These are phyloP conservation scores for Solen grandis DNA, from an alignment of 1,140 invertebrate genomes.

Conservation along the genomic window DNA sequence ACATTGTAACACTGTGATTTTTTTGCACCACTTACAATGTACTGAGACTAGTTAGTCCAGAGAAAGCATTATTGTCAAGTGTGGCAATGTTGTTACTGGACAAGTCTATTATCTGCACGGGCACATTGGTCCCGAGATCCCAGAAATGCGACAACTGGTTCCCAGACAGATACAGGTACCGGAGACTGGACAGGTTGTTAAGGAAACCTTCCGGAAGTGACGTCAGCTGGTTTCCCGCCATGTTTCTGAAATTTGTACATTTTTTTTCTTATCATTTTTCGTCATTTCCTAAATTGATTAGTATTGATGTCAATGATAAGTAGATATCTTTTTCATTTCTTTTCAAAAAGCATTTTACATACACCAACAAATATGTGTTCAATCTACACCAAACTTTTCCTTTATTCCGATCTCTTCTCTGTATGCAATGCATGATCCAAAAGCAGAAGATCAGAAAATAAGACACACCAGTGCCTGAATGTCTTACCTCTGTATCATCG, in stretches of 20 bases:
- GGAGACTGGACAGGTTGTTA: background rate
- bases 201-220: constrained; percentile 11
- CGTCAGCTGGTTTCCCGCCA: background rate
- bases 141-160: constrained; percentile 30
- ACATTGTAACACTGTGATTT: too few relatives aligned
- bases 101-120: background rate
- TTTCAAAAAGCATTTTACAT: too few relatives aligned
- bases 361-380: too few relatives aligned
- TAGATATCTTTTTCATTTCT: too few relatives aligned
- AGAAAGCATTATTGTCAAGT: constrained; percentile 11
- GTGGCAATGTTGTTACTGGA: constrained; percentile 31
- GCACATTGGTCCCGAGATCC: background rate
- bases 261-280: background rate
- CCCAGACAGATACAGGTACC: background rate
- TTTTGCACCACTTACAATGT: constrained; percentile 29
- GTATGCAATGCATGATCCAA: too few relatives aligned
- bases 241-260: constrained; percentile 9
- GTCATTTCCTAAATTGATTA: too few relatives aligned
- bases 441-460: too few relatives aligned
- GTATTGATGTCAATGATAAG: too few relatives aligned
- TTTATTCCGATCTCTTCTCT: too few relatives aligned
- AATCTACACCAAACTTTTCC: too few relatives aligned
- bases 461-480: too few relatives aligned
- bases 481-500: too few relatives aligned
- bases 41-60: background rate